These are phyloP conservation scores for Drosophila infuscata DNA, from an alignment of 2,888 invertebrate species.

Conservation along the genomic window DNA sequence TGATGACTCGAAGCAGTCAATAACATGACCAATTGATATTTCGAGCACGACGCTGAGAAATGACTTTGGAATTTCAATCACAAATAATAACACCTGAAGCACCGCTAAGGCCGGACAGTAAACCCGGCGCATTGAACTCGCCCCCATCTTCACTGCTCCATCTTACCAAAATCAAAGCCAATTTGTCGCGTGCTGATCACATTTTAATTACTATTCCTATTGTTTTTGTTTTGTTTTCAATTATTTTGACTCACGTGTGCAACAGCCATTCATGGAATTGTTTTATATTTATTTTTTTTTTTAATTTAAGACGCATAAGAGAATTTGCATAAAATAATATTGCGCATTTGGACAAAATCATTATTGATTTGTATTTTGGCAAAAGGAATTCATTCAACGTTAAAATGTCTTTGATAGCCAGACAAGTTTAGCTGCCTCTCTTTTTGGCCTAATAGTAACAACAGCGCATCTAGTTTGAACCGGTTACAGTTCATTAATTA, in stretches of 20 bases:
- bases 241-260: constrained; percentile 42
- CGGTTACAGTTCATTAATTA: constrained; percentile 70
- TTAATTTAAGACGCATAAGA: neutral
- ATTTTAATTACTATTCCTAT: neutral
- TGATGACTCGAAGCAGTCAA: constrained; percentile 37
- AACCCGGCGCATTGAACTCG: constrained; percentile 70
- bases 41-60: constrained; percentile 38
- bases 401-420: constrained; percentile 40
- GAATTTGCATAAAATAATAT: constrained; percentile 31
- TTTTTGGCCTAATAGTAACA: constrained; percentile 21
- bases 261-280: neutral
- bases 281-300: constrained; percentile 6
- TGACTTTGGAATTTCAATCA: constrained; percentile 53
- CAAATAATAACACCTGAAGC: constrained; percentile 38
- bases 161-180: constrained; percentile 14
- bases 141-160: neutral
- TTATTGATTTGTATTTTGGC: constrained; percentile 24
- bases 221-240: constrained; percentile 2
- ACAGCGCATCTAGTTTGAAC: constrained; percentile 66
- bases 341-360: constrained; percentile 21
- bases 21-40: constrained; percentile 51
- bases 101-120: constrained; percentile 45
- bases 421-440: constrained; percentile 29
- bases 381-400: constrained; percentile 34
- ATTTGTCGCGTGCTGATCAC: constrained; percentile 46